phyloP scores from a whole-genome alignment of 1,140 invertebrate genomes.

The Parapsyche elsis region DNA sequence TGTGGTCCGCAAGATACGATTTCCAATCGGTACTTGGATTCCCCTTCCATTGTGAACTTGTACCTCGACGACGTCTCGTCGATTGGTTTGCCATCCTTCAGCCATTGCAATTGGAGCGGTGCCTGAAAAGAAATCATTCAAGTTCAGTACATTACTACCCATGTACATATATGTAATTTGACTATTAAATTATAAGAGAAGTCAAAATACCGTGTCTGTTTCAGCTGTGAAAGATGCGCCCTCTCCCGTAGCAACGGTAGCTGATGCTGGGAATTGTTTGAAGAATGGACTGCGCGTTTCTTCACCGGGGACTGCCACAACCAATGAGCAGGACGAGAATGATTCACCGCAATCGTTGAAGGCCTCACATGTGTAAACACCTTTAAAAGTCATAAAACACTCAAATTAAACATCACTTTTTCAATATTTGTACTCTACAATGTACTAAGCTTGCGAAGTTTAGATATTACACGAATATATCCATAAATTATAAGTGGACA shows the following conservation, averaged over 20 bases:
- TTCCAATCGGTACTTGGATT: constrained; percentile 79
- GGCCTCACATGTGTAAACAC: constrained; percentile 95
- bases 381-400: constrained; percentile 66
- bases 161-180: background rate
- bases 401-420: too few relatives aligned
- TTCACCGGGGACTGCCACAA: constrained; percentile 88
- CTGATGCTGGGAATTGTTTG: constrained; percentile 89
- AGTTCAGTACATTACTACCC: background rate
- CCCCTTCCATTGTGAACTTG: constrained; percentile 83
- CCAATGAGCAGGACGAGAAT: constrained; percentile 89
- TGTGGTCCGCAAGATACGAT: constrained; percentile 80
- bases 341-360: constrained; percentile 95
- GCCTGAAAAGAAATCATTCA: constrained; percentile 57
- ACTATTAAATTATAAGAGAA: background rate
- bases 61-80: constrained; percentile 82
- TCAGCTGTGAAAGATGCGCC: constrained; percentile 83
- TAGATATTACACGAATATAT: too few relatives aligned
- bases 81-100: constrained; percentile 90
- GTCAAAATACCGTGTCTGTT: constrained; percentile 71
- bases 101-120: constrained; percentile 78
- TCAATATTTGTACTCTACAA: too few relatives aligned
- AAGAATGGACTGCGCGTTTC: constrained; percentile 85
- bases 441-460: too few relatives aligned
- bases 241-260: constrained; percentile 85
- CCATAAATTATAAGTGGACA: too few relatives aligned